Evolutionary conservation across 2,888 invertebrate genomes (phyloP), one percentile per base, ranked within the genome.

Genomic region (Noctua janthina): DNA sequence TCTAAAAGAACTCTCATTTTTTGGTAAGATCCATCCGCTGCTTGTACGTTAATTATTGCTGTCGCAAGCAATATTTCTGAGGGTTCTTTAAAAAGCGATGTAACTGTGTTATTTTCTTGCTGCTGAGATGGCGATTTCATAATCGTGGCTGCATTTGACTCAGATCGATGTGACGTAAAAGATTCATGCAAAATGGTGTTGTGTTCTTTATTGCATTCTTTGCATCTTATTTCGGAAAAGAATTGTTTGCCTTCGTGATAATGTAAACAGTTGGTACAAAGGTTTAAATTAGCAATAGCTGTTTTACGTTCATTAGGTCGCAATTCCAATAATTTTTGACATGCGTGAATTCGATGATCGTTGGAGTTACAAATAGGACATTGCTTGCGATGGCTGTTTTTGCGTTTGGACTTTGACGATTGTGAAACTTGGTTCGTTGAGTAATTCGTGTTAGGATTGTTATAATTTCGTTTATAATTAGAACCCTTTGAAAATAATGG

Each of bases 141-240:
- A n/a, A n/a, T n/a, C n/a, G n/a, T n/a, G n/a, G n/a, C n/a, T n/a
- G n/a, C n/a, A n/a, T n/a, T n/a, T n/a, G n/a, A n/a, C n/a, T n/a
- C n/a, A n/a, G n/a, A n/a, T n/a, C n/a, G n/a, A n/a, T n/a, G n/a
- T n/a, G n/a, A n/a, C n/a, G n/a, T n/a, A n/a, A n/a, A n/a, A 20
- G 59, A 29, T 23, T 73, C 73, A 46, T 73, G 72, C 54, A 71
- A 11, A 70, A 76, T 59, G 17, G 77, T 71, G 11, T 70, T 64
- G 11, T 70, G 70, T 7, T 76, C 51, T 51, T 70, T 70, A 35
- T 62, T 76, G 62, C 76, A 76, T 39, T 76, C 76, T 29, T 69
- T 68, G 46, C 69, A 76, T 23, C 23, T 76, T 70, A 70, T 62
- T 62, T 76, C 76, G 1, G 62, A 76, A 35, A 70, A 23, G 43